Percentiles rank a stretch among this genome's conserved stretches.
Conservation (phyloP, 2,113 vertebrate genomes). For the Sorex araneus region DNA sequence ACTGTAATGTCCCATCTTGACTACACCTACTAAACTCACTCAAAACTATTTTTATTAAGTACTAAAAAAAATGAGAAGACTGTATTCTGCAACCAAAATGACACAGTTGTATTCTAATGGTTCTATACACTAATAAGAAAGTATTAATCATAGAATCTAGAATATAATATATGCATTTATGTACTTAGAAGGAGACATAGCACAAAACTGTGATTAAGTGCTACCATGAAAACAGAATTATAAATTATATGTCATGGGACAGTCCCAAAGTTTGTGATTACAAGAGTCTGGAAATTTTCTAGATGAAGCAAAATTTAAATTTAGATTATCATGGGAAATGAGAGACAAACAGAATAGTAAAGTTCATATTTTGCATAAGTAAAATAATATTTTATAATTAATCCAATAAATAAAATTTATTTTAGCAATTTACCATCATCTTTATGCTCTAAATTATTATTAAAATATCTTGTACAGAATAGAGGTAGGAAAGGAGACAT, state of each 20-base stretch:
- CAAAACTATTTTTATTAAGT: neutral
- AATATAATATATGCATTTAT: neutral
- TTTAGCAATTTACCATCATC: too few species aligned
- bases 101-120: neutral
- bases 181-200: neutral
- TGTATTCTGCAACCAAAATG: neutral
- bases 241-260: neutral
- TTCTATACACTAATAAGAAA: neutral
- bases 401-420: neutral
- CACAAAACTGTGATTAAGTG: neutral
- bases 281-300: neutral
- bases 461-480: neutral
- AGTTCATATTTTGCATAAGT: neutral
- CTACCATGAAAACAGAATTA: neutral
- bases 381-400: neutral
- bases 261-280: neutral
- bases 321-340: neutral
- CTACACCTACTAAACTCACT: neutral
- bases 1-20: neutral
- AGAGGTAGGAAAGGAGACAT: neutral
- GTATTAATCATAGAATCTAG: neutral
- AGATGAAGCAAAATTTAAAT: neutral
- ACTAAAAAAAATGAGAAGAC: neutral
- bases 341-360: neutral
- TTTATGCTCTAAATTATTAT: neutral